Percentiles rank a stretch among this genome's conserved stretches.
phyloP scores from a whole-genome alignment of 2,113 vertebrate genomes.

The Triplophysa siluroides region DNA sequence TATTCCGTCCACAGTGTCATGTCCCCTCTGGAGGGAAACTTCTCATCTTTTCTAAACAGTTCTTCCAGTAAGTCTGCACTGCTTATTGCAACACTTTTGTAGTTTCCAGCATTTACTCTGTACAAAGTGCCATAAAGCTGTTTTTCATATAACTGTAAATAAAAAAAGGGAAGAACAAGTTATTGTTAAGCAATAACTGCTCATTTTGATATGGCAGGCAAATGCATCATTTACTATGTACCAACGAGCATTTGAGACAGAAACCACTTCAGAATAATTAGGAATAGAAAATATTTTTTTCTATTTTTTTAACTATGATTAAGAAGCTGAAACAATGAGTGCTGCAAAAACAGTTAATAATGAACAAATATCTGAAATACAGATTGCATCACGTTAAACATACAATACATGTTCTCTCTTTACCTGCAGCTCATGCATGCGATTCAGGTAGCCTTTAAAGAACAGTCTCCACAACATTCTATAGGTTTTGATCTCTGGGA shows the following conservation, averaged over 20 bases:
- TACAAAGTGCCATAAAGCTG: constrained; percentile 84
- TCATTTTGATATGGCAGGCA: background rate
- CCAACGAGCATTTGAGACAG: no score
- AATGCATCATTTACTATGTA: no score
- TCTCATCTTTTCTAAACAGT: constrained; percentile 86
- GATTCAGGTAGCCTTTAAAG: constrained; percentile 66
- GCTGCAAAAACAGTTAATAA: no score
- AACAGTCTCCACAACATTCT: constrained; percentile 65
- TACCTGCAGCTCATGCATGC: constrained; percentile 75
- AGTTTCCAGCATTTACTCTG: constrained; percentile 60
- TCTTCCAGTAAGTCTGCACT: constrained; percentile 83
- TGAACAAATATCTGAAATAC: no score
- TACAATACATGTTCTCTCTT: background rate
- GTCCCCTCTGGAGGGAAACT: constrained; percentile 80
- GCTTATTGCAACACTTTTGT: constrained; percentile 71
- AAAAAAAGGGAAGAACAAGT: background rate
- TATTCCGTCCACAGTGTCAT: constrained; percentile 88
- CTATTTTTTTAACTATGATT: no score
- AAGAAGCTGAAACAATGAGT: background rate
- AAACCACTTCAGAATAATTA: background rate
- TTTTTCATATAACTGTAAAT: constrained; percentile 72
- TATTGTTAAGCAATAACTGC: background rate
- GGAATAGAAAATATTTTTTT: background rate
- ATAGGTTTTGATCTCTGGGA: constrained; percentile 56
- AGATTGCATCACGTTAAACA: no score